Evolutionary conservation across 2,888 invertebrate genomes (phyloP).

Genomic region (Cephus pygmeus): DNA sequence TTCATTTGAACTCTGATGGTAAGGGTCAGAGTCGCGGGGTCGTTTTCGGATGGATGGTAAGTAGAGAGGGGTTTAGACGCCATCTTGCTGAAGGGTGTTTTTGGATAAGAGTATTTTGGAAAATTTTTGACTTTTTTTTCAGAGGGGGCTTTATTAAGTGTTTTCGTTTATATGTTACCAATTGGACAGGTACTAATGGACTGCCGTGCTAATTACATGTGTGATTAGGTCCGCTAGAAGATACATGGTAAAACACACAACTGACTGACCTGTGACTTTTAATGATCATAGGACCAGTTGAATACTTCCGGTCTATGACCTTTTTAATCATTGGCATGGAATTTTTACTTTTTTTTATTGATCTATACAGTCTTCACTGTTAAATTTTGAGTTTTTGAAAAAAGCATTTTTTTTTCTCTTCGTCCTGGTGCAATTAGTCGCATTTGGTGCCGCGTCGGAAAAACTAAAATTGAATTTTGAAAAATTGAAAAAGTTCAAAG

Average conservation of each 20-base stretch:
- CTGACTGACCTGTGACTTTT: constrained; percentile 46
- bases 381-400: not conserved
- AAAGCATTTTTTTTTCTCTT: not conserved
- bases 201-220: constrained; percentile 45
- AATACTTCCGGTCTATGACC: constrained; percentile 54
- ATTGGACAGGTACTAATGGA: constrained; percentile 57
- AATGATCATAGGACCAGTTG: constrained; percentile 52
- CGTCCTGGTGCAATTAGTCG: not conserved
- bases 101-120: not conserved
- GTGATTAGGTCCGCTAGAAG: constrained; percentile 44
- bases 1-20: constrained; percentile 13
- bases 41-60: not conserved
- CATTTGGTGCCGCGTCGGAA: not conserved
- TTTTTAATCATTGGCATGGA: constrained; percentile 25
- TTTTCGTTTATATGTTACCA: constrained; percentile 19
- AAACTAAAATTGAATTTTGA: not conserved
- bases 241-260: constrained; percentile 42
- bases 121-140: too few species aligned
- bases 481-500: not conserved
- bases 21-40: not conserved
- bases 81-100: not conserved
- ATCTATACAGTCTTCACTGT: not conserved
- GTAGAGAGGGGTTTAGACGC: not conserved
- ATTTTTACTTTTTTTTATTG: not conserved
- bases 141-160: not conserved